phyloP scores from a whole-genome alignment of 2,113 vertebrate genomes.

The Corydoras maculifer region DNA sequence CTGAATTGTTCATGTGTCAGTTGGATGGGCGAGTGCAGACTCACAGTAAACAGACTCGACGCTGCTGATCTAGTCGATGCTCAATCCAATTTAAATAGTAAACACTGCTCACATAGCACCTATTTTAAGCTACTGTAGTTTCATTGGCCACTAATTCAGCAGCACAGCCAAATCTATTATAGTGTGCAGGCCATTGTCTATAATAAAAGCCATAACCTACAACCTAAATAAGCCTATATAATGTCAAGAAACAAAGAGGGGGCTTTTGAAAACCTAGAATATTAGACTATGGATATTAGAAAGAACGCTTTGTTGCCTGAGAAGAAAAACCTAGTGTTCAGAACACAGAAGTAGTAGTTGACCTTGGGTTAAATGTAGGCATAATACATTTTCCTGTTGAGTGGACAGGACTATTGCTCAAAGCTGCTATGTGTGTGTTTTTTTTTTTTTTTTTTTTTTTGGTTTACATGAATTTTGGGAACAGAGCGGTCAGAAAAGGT shows the following conservation, averaged over 20 bases:
- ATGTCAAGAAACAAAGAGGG: background rate
- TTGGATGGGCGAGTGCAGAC: conserved; percentile 37
- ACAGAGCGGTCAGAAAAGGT: no score
- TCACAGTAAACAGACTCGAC: conserved; percentile 34
- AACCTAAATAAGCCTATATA: conserved; percentile 9
- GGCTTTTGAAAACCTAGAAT: background rate
- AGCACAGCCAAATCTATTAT: conserved; percentile 31
- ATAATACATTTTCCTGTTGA: conserved; percentile 18
- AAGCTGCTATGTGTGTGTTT: background rate
- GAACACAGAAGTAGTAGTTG: conserved; percentile 1
- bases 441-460: no score
- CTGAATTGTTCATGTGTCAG: conserved; percentile 48
- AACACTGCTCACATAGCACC: background rate
- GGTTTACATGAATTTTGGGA: no score
- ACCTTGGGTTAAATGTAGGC: conserved; percentile 18
- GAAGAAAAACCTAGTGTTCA: conserved; percentile 29
- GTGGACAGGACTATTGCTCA: conserved; percentile 6
- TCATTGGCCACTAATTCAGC: background rate
- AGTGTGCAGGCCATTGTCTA: background rate
- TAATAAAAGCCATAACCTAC: conserved; percentile 24
- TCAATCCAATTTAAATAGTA: conserved; percentile 39
- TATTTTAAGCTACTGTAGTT: conserved; percentile 28
- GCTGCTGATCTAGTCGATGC: conserved; percentile 1
- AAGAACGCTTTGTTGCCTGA: conserved; percentile 19
- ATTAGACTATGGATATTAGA: conserved; percentile 17